Percentiles rank a stretch among this genome's conserved stretches.
Conservation (phyloP, 2,113 vertebrate species). For the Lampris incognitus region DNA sequence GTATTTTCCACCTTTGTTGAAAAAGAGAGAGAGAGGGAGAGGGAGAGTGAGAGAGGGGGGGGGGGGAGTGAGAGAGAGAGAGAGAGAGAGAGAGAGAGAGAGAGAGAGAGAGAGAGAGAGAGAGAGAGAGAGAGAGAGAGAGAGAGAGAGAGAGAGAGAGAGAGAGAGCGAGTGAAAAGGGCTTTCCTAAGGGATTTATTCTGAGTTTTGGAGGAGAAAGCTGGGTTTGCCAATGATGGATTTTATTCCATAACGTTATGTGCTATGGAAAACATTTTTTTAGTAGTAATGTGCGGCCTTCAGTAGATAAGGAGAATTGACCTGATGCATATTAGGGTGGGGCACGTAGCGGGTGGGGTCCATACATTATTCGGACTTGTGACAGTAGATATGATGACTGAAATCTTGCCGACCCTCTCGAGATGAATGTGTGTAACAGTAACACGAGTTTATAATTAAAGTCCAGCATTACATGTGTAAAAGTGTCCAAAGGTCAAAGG, state of each 20-base stretch:
- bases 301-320: slow-evolving; percentile 19
- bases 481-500: too few relatives aligned
- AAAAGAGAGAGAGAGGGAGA: slow-evolving; percentile 38
- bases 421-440: too few relatives aligned
- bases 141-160: not conserved
- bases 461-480: too few relatives aligned
- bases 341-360: slow-evolving; percentile 5
- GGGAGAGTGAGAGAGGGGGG: not conserved
- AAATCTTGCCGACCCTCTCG: too few relatives aligned
- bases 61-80: too few relatives aligned
- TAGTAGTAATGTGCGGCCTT: slow-evolving; percentile 31
- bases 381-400: too few relatives aligned
- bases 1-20: slow-evolving; percentile 68
- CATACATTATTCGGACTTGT: not conserved
- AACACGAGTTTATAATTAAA: too few relatives aligned
- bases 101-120: too few relatives aligned
- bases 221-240: slow-evolving; percentile 51
- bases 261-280: slow-evolving; percentile 27
- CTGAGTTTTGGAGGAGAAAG: slow-evolving; percentile 21
- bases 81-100: too few relatives aligned
- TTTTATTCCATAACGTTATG: slow-evolving; percentile 35
- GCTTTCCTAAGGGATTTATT: slow-evolving; percentile 41
- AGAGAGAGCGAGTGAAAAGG: slow-evolving; percentile 29
- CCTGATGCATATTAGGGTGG: slow-evolving; percentile 23
- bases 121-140: too few relatives aligned